phyloP scores from a whole-genome alignment of 2,797 vertebrate species.

The Sciaenops ocellatus region DNA sequence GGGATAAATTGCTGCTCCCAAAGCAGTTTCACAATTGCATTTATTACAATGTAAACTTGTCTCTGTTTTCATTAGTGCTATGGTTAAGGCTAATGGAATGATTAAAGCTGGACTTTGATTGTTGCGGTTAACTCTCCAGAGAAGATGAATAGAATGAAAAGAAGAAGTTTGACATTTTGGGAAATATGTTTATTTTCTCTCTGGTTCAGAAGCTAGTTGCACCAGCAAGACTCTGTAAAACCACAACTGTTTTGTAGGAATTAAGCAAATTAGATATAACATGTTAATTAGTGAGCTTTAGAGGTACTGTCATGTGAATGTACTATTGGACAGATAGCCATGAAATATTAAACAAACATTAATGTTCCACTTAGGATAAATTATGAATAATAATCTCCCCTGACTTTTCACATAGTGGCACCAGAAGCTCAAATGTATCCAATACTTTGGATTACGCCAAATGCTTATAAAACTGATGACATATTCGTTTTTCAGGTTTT shows the following conservation, averaged over 20 bases:
- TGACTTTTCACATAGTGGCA: not conserved
- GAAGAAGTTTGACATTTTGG: too few relatives aligned
- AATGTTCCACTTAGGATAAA: not conserved
- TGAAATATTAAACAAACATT: not conserved
- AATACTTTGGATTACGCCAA: too few relatives aligned
- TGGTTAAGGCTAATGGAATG: not conserved
- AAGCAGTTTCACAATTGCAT: constrained; percentile 3
- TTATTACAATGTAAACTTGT: not conserved
- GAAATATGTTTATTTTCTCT: too few relatives aligned
- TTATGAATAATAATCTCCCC: not conserved
- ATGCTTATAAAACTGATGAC: not conserved
- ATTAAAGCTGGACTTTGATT: not conserved
- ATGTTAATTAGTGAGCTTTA: not conserved
- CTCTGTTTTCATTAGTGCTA: not conserved
- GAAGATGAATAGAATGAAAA: too few relatives aligned
- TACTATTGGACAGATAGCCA: not conserved
- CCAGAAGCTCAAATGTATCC: not conserved
- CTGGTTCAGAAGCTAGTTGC: too few relatives aligned
- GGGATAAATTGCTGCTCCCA: not conserved
- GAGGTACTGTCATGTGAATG: not conserved
- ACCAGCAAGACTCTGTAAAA: not conserved
- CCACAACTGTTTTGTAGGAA: not conserved
- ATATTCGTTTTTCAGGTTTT: not conserved
- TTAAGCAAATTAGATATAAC: too few relatives aligned
- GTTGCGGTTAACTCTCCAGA: not conserved